These are phyloP conservation scores for Spilogale gracilis DNA, from an alignment of 2,113 vertebrate genomes.

Conservation along the genomic window DNA sequence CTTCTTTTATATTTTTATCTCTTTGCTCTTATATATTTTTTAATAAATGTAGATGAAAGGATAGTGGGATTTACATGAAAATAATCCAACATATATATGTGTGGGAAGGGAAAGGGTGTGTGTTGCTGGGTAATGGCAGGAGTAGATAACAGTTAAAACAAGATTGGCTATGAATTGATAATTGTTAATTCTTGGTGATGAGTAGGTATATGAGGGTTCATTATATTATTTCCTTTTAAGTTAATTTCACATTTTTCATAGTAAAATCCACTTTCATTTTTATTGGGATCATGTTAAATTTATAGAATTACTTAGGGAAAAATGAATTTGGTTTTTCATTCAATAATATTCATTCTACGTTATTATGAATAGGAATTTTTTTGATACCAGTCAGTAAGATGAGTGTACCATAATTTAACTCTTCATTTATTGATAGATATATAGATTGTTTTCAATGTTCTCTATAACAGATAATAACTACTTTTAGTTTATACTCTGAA, in stretches of 20 bases:
- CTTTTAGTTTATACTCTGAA: background rate
- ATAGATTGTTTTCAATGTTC: background rate
- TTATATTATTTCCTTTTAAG: conserved; percentile 47
- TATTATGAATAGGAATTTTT: background rate
- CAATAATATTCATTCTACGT: background rate
- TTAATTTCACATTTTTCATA: background rate
- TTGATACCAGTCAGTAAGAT: background rate
- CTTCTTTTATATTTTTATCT: conserved; percentile 45
- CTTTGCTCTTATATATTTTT: background rate
- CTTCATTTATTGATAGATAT: background rate
- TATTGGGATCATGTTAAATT: conserved; percentile 49
- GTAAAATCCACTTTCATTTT: background rate
- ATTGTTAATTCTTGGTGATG: background rate
- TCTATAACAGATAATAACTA: background rate
- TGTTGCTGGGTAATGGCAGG: no score
- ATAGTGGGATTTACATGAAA: conserved; percentile 18
- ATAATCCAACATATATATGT: background rate
- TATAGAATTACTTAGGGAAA: conserved; percentile 6
- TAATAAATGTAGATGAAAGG: background rate
- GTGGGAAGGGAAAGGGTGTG: background rate
- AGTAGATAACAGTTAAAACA: background rate
- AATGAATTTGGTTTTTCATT: conserved; percentile 3
- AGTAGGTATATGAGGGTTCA: background rate
- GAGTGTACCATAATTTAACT: background rate
- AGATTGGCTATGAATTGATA: background rate